These are phyloP conservation scores for Parnassius orleans DNA, from an alignment of 2,888 invertebrate species.

Conservation along the genomic window DNA sequence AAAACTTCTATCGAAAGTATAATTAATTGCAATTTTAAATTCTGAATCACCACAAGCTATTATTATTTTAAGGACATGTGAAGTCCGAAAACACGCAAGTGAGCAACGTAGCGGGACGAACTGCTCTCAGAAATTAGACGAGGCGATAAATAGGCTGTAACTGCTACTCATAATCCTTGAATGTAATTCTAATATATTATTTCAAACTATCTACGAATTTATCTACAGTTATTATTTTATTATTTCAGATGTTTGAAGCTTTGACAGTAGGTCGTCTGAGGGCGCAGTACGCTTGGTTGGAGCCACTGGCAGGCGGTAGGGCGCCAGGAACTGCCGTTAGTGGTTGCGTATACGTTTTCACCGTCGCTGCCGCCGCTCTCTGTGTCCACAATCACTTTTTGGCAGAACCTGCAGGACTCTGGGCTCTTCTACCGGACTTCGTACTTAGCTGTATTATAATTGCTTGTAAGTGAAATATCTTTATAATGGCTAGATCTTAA, in stretches of 20 bases:
- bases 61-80: too few species aligned
- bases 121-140: too few species aligned
- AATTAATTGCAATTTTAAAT: too few species aligned
- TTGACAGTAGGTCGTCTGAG: slow-evolving; percentile 88
- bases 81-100: too few species aligned
- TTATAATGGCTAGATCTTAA: too few species aligned
- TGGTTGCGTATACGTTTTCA: slow-evolving; percentile 86
- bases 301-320: slow-evolving; percentile 86
- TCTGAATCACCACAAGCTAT: too few species aligned
- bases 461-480: slow-evolving; percentile 77
- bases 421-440: slow-evolving; percentile 84
- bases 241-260: slow-evolving; percentile 77
- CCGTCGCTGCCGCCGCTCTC: slow-evolving; percentile 84
- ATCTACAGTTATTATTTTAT: background rate
- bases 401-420: slow-evolving; percentile 81
- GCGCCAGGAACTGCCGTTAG: slow-evolving; percentile 89
- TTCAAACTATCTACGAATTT: too few species aligned
- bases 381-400: slow-evolving; percentile 85
- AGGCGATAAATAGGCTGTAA: too few species aligned
- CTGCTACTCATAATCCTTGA: too few species aligned
- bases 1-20: too few species aligned
- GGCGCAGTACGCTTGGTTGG: slow-evolving; percentile 87
- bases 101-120: too few species aligned
- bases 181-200: too few species aligned
- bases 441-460: slow-evolving; percentile 83